Percentiles rank a stretch among this genome's conserved stretches.
phyloP scores from a whole-genome alignment of 2,113 vertebrate species.

The Pseudopodoces humilis region DNA sequence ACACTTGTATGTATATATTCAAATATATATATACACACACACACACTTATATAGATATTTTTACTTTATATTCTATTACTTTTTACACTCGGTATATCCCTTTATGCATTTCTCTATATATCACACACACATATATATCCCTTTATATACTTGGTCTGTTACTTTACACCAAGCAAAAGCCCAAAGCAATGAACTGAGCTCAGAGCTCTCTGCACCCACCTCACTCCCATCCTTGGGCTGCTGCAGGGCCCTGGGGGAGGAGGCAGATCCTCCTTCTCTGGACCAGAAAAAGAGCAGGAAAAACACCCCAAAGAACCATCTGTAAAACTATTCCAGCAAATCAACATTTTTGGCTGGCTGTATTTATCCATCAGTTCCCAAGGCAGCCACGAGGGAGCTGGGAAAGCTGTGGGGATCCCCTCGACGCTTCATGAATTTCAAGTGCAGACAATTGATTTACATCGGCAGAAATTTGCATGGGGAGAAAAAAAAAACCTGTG shows the following conservation, averaged over 20 bases:
- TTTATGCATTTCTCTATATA: neutral
- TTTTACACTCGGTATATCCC: neutral
- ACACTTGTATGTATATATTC: neutral
- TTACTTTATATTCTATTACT: neutral
- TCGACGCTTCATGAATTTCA: neutral
- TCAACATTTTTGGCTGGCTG: neutral
- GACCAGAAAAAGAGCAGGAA: neutral
- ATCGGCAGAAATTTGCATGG: neutral
- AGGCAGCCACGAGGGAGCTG: neutral
- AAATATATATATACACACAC: neutral
- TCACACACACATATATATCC: too few relatives aligned
- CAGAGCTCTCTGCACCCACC: accelerated
- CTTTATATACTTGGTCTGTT: neutral
- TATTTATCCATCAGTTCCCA: neutral
- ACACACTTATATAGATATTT: neutral
- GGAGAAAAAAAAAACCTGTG: neutral
- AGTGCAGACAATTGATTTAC: slow-evolving; percentile 41
- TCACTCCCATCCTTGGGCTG: accelerated
- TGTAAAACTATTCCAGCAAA: neutral
- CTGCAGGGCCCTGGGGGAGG: neutral
- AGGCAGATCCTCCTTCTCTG: too few relatives aligned
- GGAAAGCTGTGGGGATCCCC: slow-evolving; percentile 42
- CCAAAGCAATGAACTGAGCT: neutral
- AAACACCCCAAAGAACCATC: neutral
- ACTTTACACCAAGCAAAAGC: neutral